A percentile compares a stretch with the other conserved stretches of the same genome.
Evolutionary conservation across 2,113 vertebrate species (phyloP).

Genomic region (Sinocyclocheilus maitianheensis): DNA sequence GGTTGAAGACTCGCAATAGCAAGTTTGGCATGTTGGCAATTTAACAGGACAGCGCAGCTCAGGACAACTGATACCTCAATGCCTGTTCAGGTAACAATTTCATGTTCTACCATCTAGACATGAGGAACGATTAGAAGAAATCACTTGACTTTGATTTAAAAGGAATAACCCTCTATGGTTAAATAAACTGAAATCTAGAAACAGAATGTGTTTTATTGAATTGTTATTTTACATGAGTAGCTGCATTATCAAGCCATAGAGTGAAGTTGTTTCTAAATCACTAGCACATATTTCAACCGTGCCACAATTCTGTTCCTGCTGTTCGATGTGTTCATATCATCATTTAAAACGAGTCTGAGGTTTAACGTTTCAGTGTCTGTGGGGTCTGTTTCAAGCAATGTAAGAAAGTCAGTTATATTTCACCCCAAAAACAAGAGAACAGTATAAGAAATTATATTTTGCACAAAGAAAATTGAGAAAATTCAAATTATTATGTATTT

Average conservation of each 20-base stretch:
- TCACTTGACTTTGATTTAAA: background rate
- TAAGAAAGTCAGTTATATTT: background rate
- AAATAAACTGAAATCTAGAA: background rate
- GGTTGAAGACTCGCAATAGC: background rate
- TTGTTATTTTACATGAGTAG: background rate
- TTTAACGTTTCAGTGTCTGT: background rate
- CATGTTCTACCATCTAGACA: background rate
- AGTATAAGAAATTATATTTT: background rate
- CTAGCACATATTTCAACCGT: background rate
- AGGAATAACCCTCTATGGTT: background rate
- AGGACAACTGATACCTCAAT: conserved; percentile 63
- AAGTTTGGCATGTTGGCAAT: background rate
- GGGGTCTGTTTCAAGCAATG: background rate
- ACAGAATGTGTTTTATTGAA: background rate
- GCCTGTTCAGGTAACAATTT: background rate
- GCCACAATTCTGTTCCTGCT: background rate
- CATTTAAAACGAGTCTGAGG: background rate
- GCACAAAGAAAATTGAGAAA: background rate
- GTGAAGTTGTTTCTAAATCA: background rate
- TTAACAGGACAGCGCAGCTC: background rate
- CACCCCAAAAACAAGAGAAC: background rate
- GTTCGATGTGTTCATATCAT: background rate
- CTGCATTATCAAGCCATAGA: background rate
- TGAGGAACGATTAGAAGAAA: background rate
- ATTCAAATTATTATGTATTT: background rate